These are phyloP conservation scores for Dicyema japonicum DNA, from an alignment of 1,140 invertebrate genomes.

Conservation along the genomic window DNA sequence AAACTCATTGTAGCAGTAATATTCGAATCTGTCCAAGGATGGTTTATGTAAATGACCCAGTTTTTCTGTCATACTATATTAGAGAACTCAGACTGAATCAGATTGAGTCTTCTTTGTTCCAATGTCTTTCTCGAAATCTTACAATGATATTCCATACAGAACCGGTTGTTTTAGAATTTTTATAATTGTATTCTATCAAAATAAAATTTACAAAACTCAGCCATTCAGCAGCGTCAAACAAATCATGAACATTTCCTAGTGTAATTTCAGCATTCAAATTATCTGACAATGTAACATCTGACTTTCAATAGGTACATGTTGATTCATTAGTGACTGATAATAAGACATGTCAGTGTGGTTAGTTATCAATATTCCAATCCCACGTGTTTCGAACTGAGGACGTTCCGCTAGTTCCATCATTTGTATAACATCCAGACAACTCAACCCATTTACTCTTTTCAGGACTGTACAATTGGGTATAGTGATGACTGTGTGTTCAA, in stretches of 20 bases:
- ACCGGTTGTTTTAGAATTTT: too few relatives aligned
- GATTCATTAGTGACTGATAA: slow-evolving; percentile 79
- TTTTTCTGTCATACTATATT: too few relatives aligned
- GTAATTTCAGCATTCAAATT: slow-evolving; percentile 93
- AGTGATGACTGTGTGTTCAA: slow-evolving; percentile 93
- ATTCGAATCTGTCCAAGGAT: too few relatives aligned
- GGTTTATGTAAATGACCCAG: too few relatives aligned
- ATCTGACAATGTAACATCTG: slow-evolving; percentile 41
- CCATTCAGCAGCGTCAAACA: slow-evolving; percentile 73
- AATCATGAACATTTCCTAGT: slow-evolving; percentile 65
- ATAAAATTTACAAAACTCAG: too few relatives aligned
- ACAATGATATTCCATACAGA: too few relatives aligned
- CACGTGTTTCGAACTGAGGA: slow-evolving; percentile 89
- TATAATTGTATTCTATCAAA: too few relatives aligned
- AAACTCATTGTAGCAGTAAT: too few relatives aligned
- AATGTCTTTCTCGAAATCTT: too few relatives aligned
- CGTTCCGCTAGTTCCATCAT: slow-evolving; percentile 86
- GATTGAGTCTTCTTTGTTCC: too few relatives aligned
- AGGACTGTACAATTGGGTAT: slow-evolving; percentile 86
- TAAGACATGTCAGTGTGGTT: slow-evolving; percentile 93
- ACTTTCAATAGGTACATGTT: slow-evolving; percentile 37
- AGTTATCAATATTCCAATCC: slow-evolving; percentile 88
- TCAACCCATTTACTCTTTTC: slow-evolving; percentile 94
- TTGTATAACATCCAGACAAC: slow-evolving; percentile 60
- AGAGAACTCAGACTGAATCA: too few relatives aligned